A percentile compares a stretch with the other conserved stretches of the same genome.
Evolutionary conservation across 2,888 invertebrate species (phyloP).

Genomic region (Pristionchus entomophagus): DNA sequence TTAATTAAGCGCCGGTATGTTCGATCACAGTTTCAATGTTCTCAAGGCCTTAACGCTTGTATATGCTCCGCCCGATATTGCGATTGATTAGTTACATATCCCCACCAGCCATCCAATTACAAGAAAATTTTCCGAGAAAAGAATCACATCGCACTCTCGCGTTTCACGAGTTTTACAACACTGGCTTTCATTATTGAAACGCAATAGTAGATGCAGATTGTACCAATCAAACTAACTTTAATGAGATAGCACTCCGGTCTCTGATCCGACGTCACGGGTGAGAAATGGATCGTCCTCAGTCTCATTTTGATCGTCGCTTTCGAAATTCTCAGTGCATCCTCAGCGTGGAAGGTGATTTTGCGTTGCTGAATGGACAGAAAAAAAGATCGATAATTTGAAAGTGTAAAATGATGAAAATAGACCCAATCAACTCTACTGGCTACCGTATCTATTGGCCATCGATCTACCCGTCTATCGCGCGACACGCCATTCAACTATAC

Average conservation of each 20-base stretch:
- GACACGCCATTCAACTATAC: too few relatives aligned
- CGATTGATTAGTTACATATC: too few relatives aligned
- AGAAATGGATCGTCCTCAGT: slow-evolving; percentile 67
- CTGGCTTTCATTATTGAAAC: not conserved
- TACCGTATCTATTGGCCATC: too few relatives aligned
- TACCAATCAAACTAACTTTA: slow-evolving; percentile 51
- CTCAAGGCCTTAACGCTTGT: too few relatives aligned
- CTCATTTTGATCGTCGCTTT: slow-evolving; percentile 70
- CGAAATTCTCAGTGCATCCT: slow-evolving; percentile 73
- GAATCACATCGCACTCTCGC: not conserved
- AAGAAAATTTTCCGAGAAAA: not conserved
- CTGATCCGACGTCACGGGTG: slow-evolving; percentile 69
- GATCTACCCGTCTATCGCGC: too few relatives aligned
- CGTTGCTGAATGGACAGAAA: slow-evolving; percentile 37
- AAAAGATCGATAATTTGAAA: not conserved
- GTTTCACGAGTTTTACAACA: too few relatives aligned
- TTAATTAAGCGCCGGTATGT: too few relatives aligned
- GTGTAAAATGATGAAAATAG: not conserved
- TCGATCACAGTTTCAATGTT: too few relatives aligned
- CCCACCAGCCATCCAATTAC: too few relatives aligned
- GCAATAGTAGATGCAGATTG: not conserved
- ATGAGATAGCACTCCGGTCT: slow-evolving; percentile 74
- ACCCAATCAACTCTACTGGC: not conserved
- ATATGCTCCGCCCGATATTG: too few relatives aligned
- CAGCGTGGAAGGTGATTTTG: slow-evolving; percentile 70